Base-by-base conservation (phyloP, 2,113 vertebrate genomes). In the Ardeotis arabs region DNA sequence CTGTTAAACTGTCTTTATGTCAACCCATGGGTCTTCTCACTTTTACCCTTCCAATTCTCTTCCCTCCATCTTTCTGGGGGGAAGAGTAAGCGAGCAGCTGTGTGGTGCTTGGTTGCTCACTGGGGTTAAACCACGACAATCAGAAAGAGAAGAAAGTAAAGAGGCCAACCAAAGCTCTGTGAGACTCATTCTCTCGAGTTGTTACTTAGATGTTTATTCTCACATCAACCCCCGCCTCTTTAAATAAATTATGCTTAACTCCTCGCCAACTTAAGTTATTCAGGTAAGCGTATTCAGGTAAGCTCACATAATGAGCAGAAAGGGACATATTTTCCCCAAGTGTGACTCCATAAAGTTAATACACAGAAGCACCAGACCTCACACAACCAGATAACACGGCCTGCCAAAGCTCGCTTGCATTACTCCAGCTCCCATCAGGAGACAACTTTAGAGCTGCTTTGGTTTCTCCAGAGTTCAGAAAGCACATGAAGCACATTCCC, bases 301-400 rank as follows among this genome's bases (percentile, higher is more conserved):
- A 14, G 35, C 44, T 17, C 33, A 63, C 33, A 44, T 8, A 60
- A 55, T 12, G 10, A 74, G 37, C 44, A 68, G 76, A 74, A 90
- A 25, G 27, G 21, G 19, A 80, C 4, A 4, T 4, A 35, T 72
- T 49, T 85, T 63, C 27, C 18, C 15, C 14, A 63, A 6, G 4
- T 60, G 3, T 1, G 3, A 60, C 49, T 64, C 45, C 22, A 7
- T 12, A 60, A 84, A 24, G 33, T 14, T 22, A 78, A 19, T 14
- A 29, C 8, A 73, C 22, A 9, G 25, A 63, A 75, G 29, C 85
- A 64, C 12, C 27, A 63, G 44, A 63, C 39, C 37, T 35, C 50
- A 77, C 7, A 8, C 1, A 11, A 55, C 7, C 9, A 9, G 58
- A 27, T 27, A 75, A 45, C 0, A 2, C 35, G 9, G 17, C 15